Evolutionary conservation across 2,113 vertebrate species (phyloP).

Genomic region (Scatophagus argus): DNA sequence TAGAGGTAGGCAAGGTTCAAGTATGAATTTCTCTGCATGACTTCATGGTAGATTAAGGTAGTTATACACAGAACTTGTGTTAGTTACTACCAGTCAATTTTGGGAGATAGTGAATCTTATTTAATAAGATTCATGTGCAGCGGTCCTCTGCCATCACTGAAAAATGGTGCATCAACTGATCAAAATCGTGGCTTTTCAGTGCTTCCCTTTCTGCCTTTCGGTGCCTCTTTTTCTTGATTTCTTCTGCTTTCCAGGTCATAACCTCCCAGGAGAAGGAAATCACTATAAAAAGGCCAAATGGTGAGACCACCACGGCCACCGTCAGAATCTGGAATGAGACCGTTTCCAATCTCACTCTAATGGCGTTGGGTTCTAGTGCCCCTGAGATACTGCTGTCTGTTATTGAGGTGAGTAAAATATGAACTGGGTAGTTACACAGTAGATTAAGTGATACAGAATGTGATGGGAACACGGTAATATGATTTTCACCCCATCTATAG

Average conservation of each 20-base stretch:
- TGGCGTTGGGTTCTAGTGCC: constrained; percentile 89
- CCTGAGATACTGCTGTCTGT: constrained; percentile 89
- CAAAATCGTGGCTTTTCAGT: neutral
- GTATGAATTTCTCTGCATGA: neutral
- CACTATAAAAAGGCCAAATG: constrained; percentile 86
- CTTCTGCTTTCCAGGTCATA: constrained; percentile 80
- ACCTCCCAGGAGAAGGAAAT: constrained; percentile 90
- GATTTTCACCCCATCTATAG: constrained; percentile 43
- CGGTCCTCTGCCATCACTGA: too few relatives aligned
- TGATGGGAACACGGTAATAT: constrained; percentile 10
- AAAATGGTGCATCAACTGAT: too few relatives aligned
- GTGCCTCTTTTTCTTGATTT: neutral
- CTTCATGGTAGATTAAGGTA: too few relatives aligned
- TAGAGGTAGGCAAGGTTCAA: constrained; percentile 70
- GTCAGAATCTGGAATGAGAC: constrained; percentile 91
- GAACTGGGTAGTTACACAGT: neutral
- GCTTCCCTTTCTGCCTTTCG: neutral
- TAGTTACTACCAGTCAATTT: neutral
- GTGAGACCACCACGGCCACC: constrained; percentile 87
- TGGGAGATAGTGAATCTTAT: too few relatives aligned
- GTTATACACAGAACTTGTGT: too few relatives aligned
- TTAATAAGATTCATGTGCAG: too few relatives aligned
- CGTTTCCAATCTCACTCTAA: constrained; percentile 88
- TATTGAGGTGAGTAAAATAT: constrained; percentile 80
- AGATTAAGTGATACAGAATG: constrained; percentile 25